Conservation (phyloP, 2,888 invertebrate genomes). For the Meiosimyza decipiens region DNA sequence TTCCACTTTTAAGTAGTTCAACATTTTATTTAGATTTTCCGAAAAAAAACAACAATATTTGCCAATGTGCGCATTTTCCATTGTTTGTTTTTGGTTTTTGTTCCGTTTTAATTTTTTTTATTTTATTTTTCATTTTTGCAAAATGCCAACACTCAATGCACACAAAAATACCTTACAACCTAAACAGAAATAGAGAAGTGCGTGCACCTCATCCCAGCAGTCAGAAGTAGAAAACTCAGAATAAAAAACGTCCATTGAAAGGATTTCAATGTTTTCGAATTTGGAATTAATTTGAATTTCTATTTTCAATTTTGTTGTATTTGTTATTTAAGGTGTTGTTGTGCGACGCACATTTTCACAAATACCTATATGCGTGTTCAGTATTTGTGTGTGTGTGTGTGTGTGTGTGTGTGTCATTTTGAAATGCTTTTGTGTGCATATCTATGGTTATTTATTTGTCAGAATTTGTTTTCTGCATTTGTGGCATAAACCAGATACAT, state of each 20-base stretch:
- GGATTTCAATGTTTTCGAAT: conserved; percentile 35
- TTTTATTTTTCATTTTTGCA: conserved; percentile 1
- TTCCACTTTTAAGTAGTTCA: conserved; percentile 1
- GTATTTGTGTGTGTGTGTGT: neutral
- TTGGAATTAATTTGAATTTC: conserved; percentile 29
- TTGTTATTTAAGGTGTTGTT: neutral
- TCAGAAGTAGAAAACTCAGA: no score
- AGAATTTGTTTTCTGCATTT: no score
- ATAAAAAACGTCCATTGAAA: conserved; percentile 23
- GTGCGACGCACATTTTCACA: no score
- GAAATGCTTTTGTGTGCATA: conserved; percentile 3
- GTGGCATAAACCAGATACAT: no score
- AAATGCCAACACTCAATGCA: conserved; percentile 9
- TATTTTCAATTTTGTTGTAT: conserved; percentile 11
- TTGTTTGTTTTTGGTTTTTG: neutral
- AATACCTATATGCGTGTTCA: no score
- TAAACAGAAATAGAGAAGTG: neutral
- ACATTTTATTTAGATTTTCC: neutral
- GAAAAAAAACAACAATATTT: neutral
- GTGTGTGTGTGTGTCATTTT: conserved; percentile 11
- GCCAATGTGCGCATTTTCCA: conserved; percentile 1
- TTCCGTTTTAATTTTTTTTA: neutral
- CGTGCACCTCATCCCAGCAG: neutral
- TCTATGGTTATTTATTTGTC: neutral
- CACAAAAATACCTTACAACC: neutral